phyloP scores from a whole-genome alignment of 2,797 vertebrate genomes.

The Cirrhinus mrigala region DNA sequence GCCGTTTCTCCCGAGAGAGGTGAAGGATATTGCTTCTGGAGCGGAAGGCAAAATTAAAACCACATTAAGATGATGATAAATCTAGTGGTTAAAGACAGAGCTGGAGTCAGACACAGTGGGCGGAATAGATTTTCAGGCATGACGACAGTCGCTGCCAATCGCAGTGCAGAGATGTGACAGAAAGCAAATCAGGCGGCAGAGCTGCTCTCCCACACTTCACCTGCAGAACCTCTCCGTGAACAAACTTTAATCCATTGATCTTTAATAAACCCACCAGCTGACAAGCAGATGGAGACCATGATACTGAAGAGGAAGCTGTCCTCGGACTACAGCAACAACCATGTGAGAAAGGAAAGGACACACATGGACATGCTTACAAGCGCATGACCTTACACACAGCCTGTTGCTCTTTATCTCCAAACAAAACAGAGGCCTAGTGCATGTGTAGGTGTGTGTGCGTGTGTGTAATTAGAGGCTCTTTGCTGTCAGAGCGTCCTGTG shows the following conservation, averaged over 20 bases:
- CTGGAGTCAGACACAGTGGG: slow-evolving; percentile 69
- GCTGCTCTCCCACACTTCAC: slow-evolving; percentile 35
- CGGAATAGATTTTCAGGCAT: slow-evolving; percentile 78
- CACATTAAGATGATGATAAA: slow-evolving; percentile 78
- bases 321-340: not conserved
- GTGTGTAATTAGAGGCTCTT: slow-evolving; percentile 55
- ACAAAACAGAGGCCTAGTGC: not conserved
- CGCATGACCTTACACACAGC: slow-evolving; percentile 5
- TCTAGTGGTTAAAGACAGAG: slow-evolving; percentile 66
- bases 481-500: slow-evolving; percentile 33
- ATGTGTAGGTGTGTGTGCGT: slow-evolving; percentile 27
- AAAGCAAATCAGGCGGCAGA: slow-evolving; percentile 24
- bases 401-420: not conserved
- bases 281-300: slow-evolving; percentile 31
- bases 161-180: slow-evolving; percentile 34
- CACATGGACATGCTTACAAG: not conserved
- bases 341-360: not conserved
- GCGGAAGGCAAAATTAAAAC: slow-evolving; percentile 67
- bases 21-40: slow-evolving; percentile 61
- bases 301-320: not conserved
- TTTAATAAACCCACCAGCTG: slow-evolving; percentile 8
- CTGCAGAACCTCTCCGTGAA: slow-evolving; percentile 13
- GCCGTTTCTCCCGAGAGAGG: not conserved
- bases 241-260: slow-evolving; percentile 33
- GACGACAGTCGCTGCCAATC: slow-evolving; percentile 72